Base-by-base conservation (phyloP, 2,888 invertebrate species). In the Cheilosia scutellata region DNA sequence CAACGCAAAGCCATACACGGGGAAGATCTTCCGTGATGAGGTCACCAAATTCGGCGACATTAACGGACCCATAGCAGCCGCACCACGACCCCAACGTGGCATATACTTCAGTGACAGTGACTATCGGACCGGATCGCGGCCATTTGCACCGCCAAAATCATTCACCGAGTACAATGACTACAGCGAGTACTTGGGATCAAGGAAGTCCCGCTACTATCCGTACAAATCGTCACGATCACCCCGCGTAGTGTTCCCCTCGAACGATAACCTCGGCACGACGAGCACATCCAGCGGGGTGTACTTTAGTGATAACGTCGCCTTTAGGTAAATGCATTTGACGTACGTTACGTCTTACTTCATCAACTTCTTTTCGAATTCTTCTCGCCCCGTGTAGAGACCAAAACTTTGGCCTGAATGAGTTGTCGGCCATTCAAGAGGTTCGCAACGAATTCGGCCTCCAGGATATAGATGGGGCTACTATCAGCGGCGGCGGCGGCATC, bases 371-470 rank as follows among this genome's bases (percentile, higher is more conserved):
- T 55, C 51, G 51, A 51, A 47, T 47, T 82, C 66, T 75, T 66
- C 40, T 70, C 33, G 20, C 37, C 51, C 33, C 49, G 68, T 65
- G 93, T 88, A 94, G 95, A 89, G 95, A 95, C 88, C 94, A 94
- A 89, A 94, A 93, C 90, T 94, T 94, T 88, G 94, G 94, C 87
- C 90, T 94, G 66, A 94, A 94, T 87, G 95, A 95, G 82, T 90
- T 95, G 60, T 93, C 93, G 0, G 91, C 93, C 31, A 92, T 93
- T 31, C 93, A 93, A 88, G 93, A 93, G 88, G 92, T 93, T 16
- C 91, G 93, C 77, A 94, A 94, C 87, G 95, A 95, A 29, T 93
- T 94, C 87, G 94, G 93, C 83, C 90, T 95, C 53, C 96, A 96
- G 92, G 95, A 96, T 89, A 92, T 95, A 72, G 93, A 92, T 49